These are phyloP conservation scores for Gymnoscelis rufifasciata DNA, from an alignment of 2,888 invertebrate genomes.

Conservation along the genomic window DNA sequence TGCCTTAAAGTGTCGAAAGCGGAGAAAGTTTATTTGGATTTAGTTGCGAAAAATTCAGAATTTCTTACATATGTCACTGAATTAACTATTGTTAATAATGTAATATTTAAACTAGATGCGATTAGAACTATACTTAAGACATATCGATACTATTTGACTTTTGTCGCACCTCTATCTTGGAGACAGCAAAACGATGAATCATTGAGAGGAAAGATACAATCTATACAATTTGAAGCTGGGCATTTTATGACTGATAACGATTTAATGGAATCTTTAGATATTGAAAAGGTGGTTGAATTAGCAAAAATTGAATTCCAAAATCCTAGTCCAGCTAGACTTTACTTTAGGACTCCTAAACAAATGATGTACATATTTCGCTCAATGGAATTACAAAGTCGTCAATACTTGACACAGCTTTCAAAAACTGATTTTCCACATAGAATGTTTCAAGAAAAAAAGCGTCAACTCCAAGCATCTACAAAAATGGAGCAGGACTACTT, in stretches of 20 bases:
- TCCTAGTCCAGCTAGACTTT: conserved; percentile 51
- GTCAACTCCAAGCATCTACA: conserved; percentile 53
- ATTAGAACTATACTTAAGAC: conserved; percentile 60
- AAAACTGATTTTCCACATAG: conserved; percentile 59
- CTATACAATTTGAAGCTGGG: conserved; percentile 62
- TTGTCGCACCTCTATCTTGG: conserved; percentile 67
- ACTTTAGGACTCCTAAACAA: conserved; percentile 56
- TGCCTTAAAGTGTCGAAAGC: conserved; percentile 53
- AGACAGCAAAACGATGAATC: conserved; percentile 61
- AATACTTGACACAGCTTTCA: conserved; percentile 63
- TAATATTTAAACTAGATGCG: conserved; percentile 66
- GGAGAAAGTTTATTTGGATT: conserved; percentile 54
- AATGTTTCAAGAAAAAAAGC: conserved; percentile 52
- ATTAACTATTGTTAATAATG: conserved; percentile 59
- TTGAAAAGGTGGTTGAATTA: conserved; percentile 61
- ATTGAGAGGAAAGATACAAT: conserved; percentile 48
- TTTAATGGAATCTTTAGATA: conserved; percentile 60
- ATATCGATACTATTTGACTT: conserved; percentile 63
- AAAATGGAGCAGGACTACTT: conserved; percentile 65
- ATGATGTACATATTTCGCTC: conserved; percentile 65
- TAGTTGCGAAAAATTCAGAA: conserved; percentile 56
- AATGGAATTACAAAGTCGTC: conserved; percentile 71
- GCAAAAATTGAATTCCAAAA: conserved; percentile 56
- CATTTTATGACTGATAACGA: conserved; percentile 64
- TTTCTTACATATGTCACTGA: conserved; percentile 55